Percentiles rank a stretch among this genome's conserved stretches.
phyloP scores from a whole-genome alignment of 2,797 vertebrate genomes.

The Hydrolagus colliei region DNA sequence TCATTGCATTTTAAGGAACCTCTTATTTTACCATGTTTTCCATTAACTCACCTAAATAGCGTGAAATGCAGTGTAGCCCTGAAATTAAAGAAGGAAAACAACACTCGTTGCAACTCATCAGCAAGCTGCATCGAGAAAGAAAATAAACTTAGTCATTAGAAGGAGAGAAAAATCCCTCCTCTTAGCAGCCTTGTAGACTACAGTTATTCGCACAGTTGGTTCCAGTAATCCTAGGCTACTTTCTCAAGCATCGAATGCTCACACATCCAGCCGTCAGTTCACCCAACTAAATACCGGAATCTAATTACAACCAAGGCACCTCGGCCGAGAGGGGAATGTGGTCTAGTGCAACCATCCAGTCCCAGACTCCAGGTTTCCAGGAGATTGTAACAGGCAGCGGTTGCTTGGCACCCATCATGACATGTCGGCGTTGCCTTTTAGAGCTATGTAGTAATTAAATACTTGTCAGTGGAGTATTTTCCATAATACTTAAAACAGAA shows the following conservation, averaged over 20 bases:
- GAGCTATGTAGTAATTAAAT: constrained; percentile 52
- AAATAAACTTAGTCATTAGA: not conserved
- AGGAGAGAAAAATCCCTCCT: not conserved
- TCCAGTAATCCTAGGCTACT: not conserved
- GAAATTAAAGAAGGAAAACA: not conserved
- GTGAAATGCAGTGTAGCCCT: not conserved
- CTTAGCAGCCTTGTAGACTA: not conserved
- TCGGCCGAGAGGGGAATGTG: not conserved
- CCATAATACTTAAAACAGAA: constrained; percentile 52
- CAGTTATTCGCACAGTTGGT: not conserved
- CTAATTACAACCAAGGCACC: not conserved
- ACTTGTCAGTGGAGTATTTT: constrained; percentile 57
- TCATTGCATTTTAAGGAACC: not conserved
- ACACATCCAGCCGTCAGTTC: not conserved
- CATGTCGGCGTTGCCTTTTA: constrained; percentile 7
- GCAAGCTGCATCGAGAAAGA: constrained; percentile 8
- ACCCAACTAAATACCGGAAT: not conserved
- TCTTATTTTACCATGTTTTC: not conserved
- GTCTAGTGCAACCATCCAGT: not conserved
- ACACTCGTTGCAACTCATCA: not conserved
- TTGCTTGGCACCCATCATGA: constrained; percentile 11
- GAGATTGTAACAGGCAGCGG: not conserved
- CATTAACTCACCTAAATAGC: not conserved
- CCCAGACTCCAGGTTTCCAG: not conserved
- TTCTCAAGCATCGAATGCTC: not conserved